Evolutionary conservation across 2,797 vertebrate genomes (phyloP).

Genomic region (Sebastes miniatus): DNA sequence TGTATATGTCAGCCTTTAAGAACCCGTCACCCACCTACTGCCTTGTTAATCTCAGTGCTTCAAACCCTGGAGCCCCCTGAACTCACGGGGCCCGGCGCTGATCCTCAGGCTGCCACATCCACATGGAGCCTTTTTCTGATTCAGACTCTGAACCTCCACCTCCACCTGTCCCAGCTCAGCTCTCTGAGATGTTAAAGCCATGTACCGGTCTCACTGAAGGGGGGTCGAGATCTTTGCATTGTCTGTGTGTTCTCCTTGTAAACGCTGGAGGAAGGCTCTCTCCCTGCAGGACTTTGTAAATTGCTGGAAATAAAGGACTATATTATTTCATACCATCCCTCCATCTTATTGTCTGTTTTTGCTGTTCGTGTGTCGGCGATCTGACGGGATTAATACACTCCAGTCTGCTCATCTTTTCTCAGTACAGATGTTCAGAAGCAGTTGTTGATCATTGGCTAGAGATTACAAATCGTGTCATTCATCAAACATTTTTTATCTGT

Average conservation of each 20-base stretch:
- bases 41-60: slow-evolving; percentile 65
- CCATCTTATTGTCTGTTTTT: slow-evolving; percentile 5
- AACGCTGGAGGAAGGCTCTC: slow-evolving; percentile 62
- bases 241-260: slow-evolving; percentile 42
- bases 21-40: slow-evolving; percentile 36
- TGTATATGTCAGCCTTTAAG: slow-evolving; percentile 22
- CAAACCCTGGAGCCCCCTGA: slow-evolving; percentile 26
- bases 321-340: slow-evolving; percentile 80
- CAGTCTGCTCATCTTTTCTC: not conserved
- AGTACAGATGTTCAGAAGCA: not conserved
- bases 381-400: not conserved
- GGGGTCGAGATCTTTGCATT: slow-evolving; percentile 43
- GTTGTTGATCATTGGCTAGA: too few relatives aligned
- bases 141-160: slow-evolving; percentile 7
- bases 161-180: not conserved
- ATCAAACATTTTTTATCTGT: too few relatives aligned
- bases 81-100: slow-evolving; percentile 14
- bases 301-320: slow-evolving; percentile 85
- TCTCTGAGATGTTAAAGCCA: slow-evolving; percentile 14
- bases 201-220: slow-evolving; percentile 14
- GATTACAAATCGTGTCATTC: not conserved
- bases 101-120: slow-evolving; percentile 29
- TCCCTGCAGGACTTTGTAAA: slow-evolving; percentile 77
- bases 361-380: not conserved
- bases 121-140: slow-evolving; percentile 3